These are phyloP conservation scores for Coryphaenoides rupestris DNA, from an alignment of 2,113 vertebrate species.

Conservation along the genomic window DNA sequence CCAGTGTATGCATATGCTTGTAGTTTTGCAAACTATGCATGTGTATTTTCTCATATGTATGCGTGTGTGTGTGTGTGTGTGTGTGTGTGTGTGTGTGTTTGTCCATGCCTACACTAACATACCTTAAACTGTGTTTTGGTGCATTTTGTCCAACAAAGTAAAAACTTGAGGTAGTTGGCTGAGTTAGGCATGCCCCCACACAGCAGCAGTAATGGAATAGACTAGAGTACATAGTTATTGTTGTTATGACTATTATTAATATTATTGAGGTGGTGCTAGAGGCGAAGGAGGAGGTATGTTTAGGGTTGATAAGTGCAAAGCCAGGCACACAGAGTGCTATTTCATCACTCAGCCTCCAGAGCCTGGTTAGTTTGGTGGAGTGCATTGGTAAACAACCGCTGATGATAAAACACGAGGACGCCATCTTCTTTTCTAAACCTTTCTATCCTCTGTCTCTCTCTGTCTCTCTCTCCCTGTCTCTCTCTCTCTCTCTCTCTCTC, in stretches of 20 bases:
- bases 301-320: slow-evolving; percentile 44
- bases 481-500: neutral
- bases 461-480: slow-evolving; percentile 8
- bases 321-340: slow-evolving; percentile 33
- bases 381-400: slow-evolving; percentile 42
- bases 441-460: neutral
- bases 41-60: neutral
- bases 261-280: slow-evolving; percentile 12
- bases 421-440: slow-evolving; percentile 41
- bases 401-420: slow-evolving; percentile 57
- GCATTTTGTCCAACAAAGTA: slow-evolving; percentile 24
- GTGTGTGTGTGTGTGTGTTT: slow-evolving; percentile 6
- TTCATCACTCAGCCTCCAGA: slow-evolving; percentile 42
- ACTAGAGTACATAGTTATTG: slow-evolving; percentile 3
- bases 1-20: too few relatives aligned
- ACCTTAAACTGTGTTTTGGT: slow-evolving; percentile 22
- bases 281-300: slow-evolving; percentile 37
- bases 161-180: slow-evolving; percentile 14
- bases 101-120: too few relatives aligned
- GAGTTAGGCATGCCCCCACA: slow-evolving; percentile 19
- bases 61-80: neutral
- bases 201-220: slow-evolving; percentile 36
- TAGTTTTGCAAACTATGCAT: too few relatives aligned
- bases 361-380: slow-evolving; percentile 30
- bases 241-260: slow-evolving; percentile 13